These are phyloP conservation scores for Bradypus variegatus DNA, from an alignment of 2,797 vertebrate species.

Conservation along the genomic window DNA sequence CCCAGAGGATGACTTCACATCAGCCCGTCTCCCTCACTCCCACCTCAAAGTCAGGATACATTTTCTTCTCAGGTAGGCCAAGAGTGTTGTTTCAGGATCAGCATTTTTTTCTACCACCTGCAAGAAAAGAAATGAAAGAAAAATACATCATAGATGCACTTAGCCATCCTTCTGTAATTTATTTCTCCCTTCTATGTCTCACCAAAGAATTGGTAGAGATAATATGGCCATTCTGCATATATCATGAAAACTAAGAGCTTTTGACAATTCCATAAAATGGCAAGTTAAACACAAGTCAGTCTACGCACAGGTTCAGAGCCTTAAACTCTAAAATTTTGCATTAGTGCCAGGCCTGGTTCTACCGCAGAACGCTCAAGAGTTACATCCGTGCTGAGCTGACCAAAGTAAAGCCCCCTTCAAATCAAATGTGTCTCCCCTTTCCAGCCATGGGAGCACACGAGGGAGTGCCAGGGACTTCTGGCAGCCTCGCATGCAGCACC, in stretches of 20 bases:
- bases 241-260: background rate
- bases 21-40: rapidly evolving
- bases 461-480: background rate
- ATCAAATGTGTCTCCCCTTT: background rate
- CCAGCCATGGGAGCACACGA: background rate
- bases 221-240: background rate
- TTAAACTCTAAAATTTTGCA: background rate
- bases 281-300: background rate
- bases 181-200: background rate
- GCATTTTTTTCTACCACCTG: conserved; percentile 87
- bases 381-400: background rate
- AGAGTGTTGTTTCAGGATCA: conserved; percentile 87
- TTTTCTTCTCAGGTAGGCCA: conserved; percentile 87
- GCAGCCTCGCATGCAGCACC: background rate
- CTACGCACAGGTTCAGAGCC: background rate
- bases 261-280: background rate
- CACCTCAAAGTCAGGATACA: conserved; percentile 74
- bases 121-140: conserved; percentile 45
- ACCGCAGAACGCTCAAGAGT: background rate
- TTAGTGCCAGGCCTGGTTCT: background rate
- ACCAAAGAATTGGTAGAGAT: background rate
- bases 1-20: background rate
- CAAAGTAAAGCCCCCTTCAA: background rate
- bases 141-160: background rate
- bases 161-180: background rate